Conservation (phyloP, 2,888 invertebrate species). For the Lamproptera curius region DNA sequence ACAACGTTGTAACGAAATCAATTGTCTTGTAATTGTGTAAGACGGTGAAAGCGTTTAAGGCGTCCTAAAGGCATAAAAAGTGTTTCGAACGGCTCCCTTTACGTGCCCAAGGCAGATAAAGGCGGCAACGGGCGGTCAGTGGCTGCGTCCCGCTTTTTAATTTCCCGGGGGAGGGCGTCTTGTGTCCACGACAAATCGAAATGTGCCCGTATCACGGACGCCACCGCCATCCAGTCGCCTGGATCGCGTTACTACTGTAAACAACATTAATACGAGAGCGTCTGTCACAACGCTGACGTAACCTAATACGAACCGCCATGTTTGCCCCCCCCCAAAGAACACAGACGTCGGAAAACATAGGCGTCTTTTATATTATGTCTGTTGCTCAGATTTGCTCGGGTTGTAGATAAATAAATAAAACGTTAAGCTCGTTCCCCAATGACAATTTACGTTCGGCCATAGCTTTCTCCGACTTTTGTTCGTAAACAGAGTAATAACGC, state of each 20-base stretch:
- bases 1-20: conserved; percentile 15
- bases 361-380: conserved; percentile 22
- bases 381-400: conserved; percentile 17
- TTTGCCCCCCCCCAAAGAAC: conserved; percentile 26
- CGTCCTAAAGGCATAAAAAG: conserved; percentile 17
- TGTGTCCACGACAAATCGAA: conserved; percentile 67
- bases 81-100: conserved; percentile 19
- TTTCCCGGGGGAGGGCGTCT: conserved; percentile 65
- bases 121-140: conserved; percentile 51
- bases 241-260: conserved; percentile 52
- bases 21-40: conserved; percentile 22
- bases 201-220: conserved; percentile 48
- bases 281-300: conserved; percentile 27
- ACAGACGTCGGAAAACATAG: conserved; percentile 21
- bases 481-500: conserved; percentile 22
- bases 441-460: conserved; percentile 19
- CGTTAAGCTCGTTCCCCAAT: conserved; percentile 19
- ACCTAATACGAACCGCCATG: conserved; percentile 26
- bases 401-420: conserved; percentile 22
- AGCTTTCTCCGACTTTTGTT: conserved; percentile 21
- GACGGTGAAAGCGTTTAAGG: conserved; percentile 20
- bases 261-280: conserved; percentile 41
- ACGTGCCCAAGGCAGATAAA: conserved; percentile 19
- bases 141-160: conserved; percentile 59
- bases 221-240: conserved; percentile 39